Conservation (phyloP, 2,113 vertebrate genomes). For the Cepphus grylle region DNA sequence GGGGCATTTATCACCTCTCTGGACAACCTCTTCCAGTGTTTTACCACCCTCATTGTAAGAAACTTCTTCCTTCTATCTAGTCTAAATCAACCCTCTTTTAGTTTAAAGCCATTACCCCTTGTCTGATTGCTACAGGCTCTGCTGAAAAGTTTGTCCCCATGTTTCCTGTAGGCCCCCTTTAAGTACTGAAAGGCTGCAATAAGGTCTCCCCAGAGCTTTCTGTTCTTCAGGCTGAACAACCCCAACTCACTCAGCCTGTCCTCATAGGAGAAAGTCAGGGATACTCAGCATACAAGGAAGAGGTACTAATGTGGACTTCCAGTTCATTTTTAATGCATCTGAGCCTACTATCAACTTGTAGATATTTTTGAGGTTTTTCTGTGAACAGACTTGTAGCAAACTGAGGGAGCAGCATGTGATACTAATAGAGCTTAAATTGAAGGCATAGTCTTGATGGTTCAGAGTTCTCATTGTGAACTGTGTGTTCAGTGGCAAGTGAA, state of each 20-base stretch:
- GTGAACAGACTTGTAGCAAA: not conserved
- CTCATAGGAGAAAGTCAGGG: not conserved
- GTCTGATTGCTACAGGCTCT: not conserved
- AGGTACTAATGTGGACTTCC: rapidly evolving
- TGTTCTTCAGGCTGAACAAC: not conserved
- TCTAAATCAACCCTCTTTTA: not conserved
- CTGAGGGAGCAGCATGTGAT: rapidly evolving
- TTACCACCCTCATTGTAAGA: not conserved
- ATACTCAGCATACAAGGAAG: not conserved
- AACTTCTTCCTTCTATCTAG: not conserved
- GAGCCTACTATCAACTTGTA: not conserved
- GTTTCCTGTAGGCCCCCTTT: not conserved
- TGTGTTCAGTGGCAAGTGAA: not conserved
- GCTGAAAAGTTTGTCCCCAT: not conserved
- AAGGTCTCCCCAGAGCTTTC: not conserved
- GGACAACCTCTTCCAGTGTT: not conserved
- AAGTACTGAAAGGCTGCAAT: not conserved
- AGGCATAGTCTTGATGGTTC: not conserved
- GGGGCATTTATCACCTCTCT: not conserved
- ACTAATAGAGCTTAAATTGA: not conserved
- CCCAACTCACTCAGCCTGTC: not conserved
- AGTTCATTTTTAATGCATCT: not conserved
- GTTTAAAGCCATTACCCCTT: not conserved
- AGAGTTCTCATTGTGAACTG: not conserved
- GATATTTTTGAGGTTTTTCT: not conserved